Base-by-base conservation (phyloP, 2,113 vertebrate species). In the Pristiophorus japonicus region DNA sequence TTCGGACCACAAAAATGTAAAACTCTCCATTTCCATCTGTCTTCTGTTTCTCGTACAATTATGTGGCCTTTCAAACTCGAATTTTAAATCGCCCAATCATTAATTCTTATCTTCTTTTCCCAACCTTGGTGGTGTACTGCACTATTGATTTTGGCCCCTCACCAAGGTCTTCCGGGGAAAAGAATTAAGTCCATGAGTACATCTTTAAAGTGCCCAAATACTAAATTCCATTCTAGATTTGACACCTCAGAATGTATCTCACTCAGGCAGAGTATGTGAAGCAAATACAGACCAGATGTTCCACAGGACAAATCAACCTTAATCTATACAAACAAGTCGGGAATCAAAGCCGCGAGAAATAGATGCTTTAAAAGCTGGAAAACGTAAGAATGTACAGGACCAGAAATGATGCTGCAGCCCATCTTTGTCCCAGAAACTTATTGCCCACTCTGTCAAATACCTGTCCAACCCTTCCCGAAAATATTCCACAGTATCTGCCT, bases 241-340 rank as follows among this genome's bases (percentile, higher is more conserved):
- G 3, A 47, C 84, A 51, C 24, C 10, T 87, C 47, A 55, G 27
- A 51, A 30, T 55, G 45, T 55, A 51, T 55, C 45, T 88, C 24
- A 55, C 24, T 88, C 4, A 51, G 85, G 78, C 22, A 55, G 47
- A 88, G 47, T 22, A 55, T 88, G 47, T 88, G 47, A 88, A 55
- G 85, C 85, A 88, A 88, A 88, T 88, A 55, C 47, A 88, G 47
- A 55, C 47, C 85, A 88, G 47, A 88, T 88, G 85, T 51, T 88
- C 11, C 47, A 51, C 45, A 51, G 27, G 27, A 24, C 45, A 88
- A 55, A 55, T 88, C 85, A 88, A 30, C 27, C 85, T 88, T 55
- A 88, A 88, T 30, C 85, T 88, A 30, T 12, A 88, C 20, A 88
- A 55, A 88, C 85, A 88, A 88, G 24, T 88, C 7, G 7, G 85